phyloP scores from a whole-genome alignment of 2,888 invertebrate species.

The Caenorhabditis zanzibari region DNA sequence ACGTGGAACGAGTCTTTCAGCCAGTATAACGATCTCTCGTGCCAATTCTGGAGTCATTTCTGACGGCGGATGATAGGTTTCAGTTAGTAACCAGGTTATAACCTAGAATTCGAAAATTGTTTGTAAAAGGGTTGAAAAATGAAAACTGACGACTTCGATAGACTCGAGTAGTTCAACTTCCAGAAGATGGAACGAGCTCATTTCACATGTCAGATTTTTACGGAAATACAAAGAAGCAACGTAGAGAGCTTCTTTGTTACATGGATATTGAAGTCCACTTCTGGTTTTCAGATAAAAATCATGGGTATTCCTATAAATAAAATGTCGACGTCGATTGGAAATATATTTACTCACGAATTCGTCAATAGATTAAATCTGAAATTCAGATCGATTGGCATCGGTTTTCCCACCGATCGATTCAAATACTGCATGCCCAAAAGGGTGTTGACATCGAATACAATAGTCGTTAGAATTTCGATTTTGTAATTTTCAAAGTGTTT shows the following conservation, averaged over 20 bases:
- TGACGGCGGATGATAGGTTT: conserved; percentile 33
- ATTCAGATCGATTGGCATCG: conserved; percentile 42
- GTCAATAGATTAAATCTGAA: conserved; percentile 45
- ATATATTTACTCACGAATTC: conserved; percentile 9
- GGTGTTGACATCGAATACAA: conserved; percentile 25
- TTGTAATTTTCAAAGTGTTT: not conserved
- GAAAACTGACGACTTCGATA: conserved; percentile 25
- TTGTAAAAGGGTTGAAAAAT: not conserved
- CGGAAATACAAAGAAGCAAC: conserved; percentile 43
- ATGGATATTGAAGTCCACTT: conserved; percentile 1
- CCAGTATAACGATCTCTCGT: conserved; percentile 24
- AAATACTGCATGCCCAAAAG: conserved; percentile 36
- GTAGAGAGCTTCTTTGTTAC: conserved; percentile 49
- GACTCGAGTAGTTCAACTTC: conserved; percentile 25
- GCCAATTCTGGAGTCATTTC: conserved; percentile 39
- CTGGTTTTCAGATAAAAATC: conserved; percentile 23
- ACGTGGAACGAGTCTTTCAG: conserved; percentile 22
- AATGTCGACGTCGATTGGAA: not conserved
- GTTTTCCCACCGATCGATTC: conserved; percentile 24
- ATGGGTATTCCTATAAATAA: conserved; percentile 28
- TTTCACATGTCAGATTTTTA: not conserved
- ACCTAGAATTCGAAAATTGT: no score
- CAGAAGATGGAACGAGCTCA: not conserved
- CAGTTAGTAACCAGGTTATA: conserved; percentile 42
- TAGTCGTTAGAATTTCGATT: conserved; percentile 21